Evolutionary conservation across 2,888 invertebrate species (phyloP), one percentile per base, ranked within the genome.

Genomic region (Drosophila siamana): DNA sequence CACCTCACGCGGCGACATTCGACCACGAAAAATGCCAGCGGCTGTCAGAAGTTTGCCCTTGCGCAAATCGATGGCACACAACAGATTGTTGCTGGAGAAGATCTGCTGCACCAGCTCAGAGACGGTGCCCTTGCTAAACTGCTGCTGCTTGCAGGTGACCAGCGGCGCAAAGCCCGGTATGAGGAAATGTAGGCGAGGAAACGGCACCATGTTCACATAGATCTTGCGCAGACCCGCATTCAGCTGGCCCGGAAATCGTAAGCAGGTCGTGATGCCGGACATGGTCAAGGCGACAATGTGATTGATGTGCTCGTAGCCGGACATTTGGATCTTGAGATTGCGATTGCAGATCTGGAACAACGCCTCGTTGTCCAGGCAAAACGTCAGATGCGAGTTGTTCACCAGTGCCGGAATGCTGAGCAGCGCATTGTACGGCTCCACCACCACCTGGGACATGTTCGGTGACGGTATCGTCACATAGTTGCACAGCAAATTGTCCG

Each of bases 201-300:
- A 97, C 0, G 97, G 97, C 0, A 97, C 97, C 97, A 98, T 97
- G 91, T 97, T 98, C 24, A 97, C 96, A 0, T 96, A 96, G n/a
- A 96, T 92, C 92, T 98, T 96, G 16, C 97, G 93, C 0, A 98
- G 92, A 83, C 97, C 97, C 0, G 97, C 96, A 91, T 97, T 98
- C 84, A 98, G 92, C 87, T 98, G 97, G n/a, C 97, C 98, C 0
- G 97, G 97, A 94, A 97, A 98, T 7, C 97, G 94, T 1, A 97
- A 93, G 61, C 95, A 95, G 0, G 95, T 95, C 0, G 96, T 96
- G 6, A 96, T 94, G 0, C 96, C 96, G 0, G 96, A 93, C 88
- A 91, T 91, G 11, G 91, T 89, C 7, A 91, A 66, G 0, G 90
- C 90, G 1, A 91, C 90, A 22, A 91, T 88, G 38, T 91, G 90